Conservation (phyloP, 2,113 vertebrate species). For the Anolis carolinensis region DNA sequence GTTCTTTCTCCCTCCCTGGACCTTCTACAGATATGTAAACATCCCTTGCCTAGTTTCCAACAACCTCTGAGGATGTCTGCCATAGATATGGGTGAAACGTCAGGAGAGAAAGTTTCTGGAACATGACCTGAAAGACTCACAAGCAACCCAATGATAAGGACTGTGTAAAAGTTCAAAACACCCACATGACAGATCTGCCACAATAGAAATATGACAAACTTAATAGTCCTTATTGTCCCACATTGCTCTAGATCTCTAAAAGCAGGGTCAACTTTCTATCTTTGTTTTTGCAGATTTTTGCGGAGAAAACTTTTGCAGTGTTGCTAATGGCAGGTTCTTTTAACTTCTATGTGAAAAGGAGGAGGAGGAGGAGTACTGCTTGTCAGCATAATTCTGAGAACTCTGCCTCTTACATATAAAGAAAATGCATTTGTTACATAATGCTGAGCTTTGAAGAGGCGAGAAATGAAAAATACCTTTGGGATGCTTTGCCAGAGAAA, state of each 20-base stretch:
- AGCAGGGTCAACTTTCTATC: background rate
- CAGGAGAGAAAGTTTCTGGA: no score
- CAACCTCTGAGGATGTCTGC: no score
- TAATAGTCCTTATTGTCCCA: background rate
- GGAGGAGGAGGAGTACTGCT: background rate
- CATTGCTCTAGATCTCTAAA: background rate
- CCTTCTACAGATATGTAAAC: no score
- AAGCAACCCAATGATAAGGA: background rate
- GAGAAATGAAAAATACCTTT: background rate
- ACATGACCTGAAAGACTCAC: no score
- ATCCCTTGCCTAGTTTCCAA: no score
- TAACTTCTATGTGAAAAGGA: background rate
- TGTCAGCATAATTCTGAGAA: constrained; percentile 9
- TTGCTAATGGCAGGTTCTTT: accelerated
- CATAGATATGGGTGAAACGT: no score
- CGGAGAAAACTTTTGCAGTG: background rate
- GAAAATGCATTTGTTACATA: constrained; percentile 3
- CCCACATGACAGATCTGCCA: background rate
- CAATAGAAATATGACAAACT: background rate
- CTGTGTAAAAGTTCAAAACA: background rate
- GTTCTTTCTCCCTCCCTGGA: no score
- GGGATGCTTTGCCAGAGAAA: constrained; percentile 2
- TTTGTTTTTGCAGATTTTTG: constrained; percentile 5
- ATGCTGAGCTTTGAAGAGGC: background rate
- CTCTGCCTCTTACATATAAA: background rate